Base-by-base conservation (phyloP, 2,888 invertebrate species). In the Thymelicus sylvestris region DNA sequence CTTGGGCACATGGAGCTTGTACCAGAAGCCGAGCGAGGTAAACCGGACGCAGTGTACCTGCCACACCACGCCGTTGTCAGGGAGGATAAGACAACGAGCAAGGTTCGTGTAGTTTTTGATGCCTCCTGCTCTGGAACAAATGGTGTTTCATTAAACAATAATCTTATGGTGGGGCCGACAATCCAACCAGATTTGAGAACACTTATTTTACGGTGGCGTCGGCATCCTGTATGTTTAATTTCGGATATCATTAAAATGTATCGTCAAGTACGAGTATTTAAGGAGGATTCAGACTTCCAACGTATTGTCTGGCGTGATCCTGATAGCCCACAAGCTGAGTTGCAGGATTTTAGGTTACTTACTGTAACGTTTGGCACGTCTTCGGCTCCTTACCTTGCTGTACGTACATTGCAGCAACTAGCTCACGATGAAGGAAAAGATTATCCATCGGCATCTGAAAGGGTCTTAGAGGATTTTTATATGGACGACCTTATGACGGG, bases 181-280 rank as follows among this genome's bases (percentile, higher is more conserved):
- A 59, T 81, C 5, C 81, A 83, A 66, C 50, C 73, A 6, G 79
- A 80, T 57, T 64, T 83, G 61, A 73, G 81, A 41, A 76, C 78
- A 31, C 68, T 83, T 6, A 60, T 82, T 6, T 72, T 79, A 71
- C 66, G 78, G 7, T 82, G 82, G 78, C 64, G 81, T 41, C 48
- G 10, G 0, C 63, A 78, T 63, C 73, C 69, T 0, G 72, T 81
- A 0, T 76, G 75, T 31, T 57, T 83, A 0, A 74, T 76, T 0
- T 78, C 80, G 0, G 82, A 81, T 57, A 75, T 83, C 10, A 66
- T 76, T 7, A 81, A 84, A 72, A 84, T 85, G 82, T 85, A 81
- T 55, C 65, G 81, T 0, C 79, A 81, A 72, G 72, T 82, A 5
- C 72, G 67, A 7, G 75, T 83, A 2, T 19, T 67, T 6, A 59